phyloP scores from a whole-genome alignment of 2,888 invertebrate genomes.

The Metellina segmentata region DNA sequence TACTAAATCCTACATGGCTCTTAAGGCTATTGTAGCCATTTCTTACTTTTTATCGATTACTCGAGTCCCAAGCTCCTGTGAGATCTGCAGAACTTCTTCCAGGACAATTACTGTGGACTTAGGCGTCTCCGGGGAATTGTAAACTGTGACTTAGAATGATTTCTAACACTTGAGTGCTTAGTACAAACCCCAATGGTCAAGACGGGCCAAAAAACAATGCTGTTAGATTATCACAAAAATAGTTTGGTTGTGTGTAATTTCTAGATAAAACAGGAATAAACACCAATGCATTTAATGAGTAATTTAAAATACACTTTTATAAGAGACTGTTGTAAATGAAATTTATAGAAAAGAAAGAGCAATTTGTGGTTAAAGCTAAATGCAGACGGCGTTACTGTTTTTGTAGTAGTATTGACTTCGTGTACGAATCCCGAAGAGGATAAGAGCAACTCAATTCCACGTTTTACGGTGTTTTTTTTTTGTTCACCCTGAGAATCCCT shows the following conservation, averaged over 20 bases:
- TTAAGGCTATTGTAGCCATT: constrained; percentile 31
- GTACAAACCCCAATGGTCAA: not conserved
- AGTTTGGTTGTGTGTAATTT: not conserved
- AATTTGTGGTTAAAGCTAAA: too few relatives aligned
- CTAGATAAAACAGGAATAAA: too few relatives aligned
- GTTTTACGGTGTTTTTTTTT: too few relatives aligned
- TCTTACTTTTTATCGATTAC: constrained; percentile 32
- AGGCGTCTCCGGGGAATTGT: constrained; percentile 46
- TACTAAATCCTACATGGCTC: constrained; percentile 35
- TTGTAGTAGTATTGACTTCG: too few relatives aligned
- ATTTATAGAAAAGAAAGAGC: too few relatives aligned
- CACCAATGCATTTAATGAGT: too few relatives aligned
- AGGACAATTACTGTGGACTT: constrained; percentile 55
- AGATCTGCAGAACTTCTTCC: constrained; percentile 19
- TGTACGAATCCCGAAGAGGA: too few relatives aligned
- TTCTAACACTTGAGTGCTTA: constrained; percentile 39
- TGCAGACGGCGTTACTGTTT: too few relatives aligned
- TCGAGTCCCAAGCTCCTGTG: not conserved
- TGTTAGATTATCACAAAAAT: not conserved
- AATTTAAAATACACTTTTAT: too few relatives aligned
- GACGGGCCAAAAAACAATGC: not conserved
- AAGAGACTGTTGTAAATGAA: too few relatives aligned
- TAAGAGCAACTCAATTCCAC: too few relatives aligned
- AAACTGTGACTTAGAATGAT: constrained; percentile 60
- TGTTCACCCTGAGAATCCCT: too few relatives aligned